Evolutionary conservation across 2,797 vertebrate species (phyloP), one percentile per base, ranked within the genome.

Genomic region (Coluber constrictor): DNA sequence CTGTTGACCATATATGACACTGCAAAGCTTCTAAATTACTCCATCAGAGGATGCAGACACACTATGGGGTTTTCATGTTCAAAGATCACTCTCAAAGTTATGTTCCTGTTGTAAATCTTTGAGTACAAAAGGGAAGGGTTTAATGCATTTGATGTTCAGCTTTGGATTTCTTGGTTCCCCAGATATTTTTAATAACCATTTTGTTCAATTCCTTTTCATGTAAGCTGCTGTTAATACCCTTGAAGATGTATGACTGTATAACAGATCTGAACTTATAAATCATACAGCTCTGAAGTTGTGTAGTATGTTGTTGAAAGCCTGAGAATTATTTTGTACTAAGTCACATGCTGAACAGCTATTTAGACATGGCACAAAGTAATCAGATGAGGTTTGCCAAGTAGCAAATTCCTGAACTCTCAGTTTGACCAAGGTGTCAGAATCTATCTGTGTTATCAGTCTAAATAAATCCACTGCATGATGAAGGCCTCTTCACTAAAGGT

Each of bases 221-320:
- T 86, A 95, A 93, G 96, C 96, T 96, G 94, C 95, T 96, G 94
- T 95, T 96, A 95, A 94, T 92, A 94, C 90, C 2, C 96, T 94
- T 96, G 92, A 94, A 94, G 93, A 95, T 96, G 96, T 93, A 90
- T 96, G 92, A 94, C 92, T 94, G 87, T 83, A 96, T 96, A 96
- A 96, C 96, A 95, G 96, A 96, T 96, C 89, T 95, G 94, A 97
- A 96, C 94, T 96, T 96, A 96, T 61, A 97, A 97, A 97, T 97
- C 96, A 96, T 95, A 96, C 63, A 95, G 13, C 27, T 97, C 94
- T 20, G 95, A 96, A 94, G 94, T 96, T 97, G 94, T 96, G 96
- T 96, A 94, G 90, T 96, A 61, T 97, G 97, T 94, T 97, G 93
- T 95, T 61, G 66, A 95, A 92, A 96, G 96, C 92, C 94, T 96